A percentile compares a stretch with the other conserved stretches of the same genome.
These are phyloP conservation scores for Equus przewalskii DNA, from an alignment of 2,113 vertebrate species.

Conservation along the genomic window DNA sequence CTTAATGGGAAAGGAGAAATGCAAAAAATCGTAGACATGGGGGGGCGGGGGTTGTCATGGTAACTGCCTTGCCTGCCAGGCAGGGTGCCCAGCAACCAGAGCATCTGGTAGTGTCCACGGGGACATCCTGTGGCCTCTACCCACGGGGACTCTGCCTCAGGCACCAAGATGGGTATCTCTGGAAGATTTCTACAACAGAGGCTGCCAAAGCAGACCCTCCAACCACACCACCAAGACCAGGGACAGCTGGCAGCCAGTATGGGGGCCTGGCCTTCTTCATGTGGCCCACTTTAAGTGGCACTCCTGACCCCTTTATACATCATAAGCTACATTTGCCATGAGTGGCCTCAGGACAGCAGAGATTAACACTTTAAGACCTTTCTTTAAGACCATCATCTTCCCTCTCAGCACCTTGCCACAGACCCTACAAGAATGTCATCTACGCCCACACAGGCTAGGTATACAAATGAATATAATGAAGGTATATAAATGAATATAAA, in stretches of 20 bases:
- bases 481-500: neutral
- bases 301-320: neutral
- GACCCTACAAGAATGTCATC: neutral
- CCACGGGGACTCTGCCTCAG: neutral
- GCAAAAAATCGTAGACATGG: neutral
- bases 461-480: neutral
- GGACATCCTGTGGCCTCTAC: constrained; percentile 52
- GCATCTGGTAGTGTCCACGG: constrained; percentile 70
- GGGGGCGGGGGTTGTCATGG: constrained; percentile 61
- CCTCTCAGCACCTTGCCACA: neutral
- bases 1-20: constrained; percentile 70
- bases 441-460: neutral
- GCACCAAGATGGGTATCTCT: constrained; percentile 24
- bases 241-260: neutral
- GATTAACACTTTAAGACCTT: neutral
- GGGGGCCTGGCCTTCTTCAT: neutral
- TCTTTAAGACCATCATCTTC: constrained; percentile 7
- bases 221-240: neutral
- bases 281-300: neutral
- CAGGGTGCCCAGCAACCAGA: constrained; percentile 69
- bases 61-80: constrained; percentile 69
- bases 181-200: constrained; percentile 43
- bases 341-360: neutral
- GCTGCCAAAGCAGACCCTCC: neutral
- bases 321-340: neutral